Base-by-base conservation (phyloP, 2,888 invertebrate species). In the Mesorhabditis spiculigera region DNA sequence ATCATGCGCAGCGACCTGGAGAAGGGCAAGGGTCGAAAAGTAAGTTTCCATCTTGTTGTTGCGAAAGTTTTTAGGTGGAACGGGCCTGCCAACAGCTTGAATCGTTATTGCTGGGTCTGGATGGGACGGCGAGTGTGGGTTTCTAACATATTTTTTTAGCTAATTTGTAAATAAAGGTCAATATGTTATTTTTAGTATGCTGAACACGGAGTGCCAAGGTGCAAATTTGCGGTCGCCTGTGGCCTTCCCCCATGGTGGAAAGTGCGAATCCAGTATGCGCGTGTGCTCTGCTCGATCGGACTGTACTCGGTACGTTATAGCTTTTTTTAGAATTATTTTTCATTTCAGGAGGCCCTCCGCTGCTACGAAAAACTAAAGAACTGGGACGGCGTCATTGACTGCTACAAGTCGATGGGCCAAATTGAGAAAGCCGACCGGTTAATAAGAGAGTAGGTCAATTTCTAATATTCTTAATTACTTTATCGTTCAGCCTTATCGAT, bases 361-460 rank as follows among this genome's bases (percentile, higher is more conserved):
- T 84, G 88, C 41, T 88, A 85, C 77, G 86, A 87, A 70, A 76
- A 82, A 45, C 77, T 95, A 43, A 90, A 93, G 79, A 88, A 92
- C 43, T 98, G 96, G 95, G 93, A 95, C 82, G 92, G 94, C 76
- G 93, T 94, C 44, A 93, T 98, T 69, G 90, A 91, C 3, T 97
- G 97, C 87, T 96, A 96, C 86, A 92, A 92, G 62, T 88, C 91
- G 74, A 87, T 96, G 73, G 91, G 93, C 79, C 88, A 94, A 78
- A 89, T 91, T 58, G 93, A 95, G 83, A 93, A 92, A 90, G 95
- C 96, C 5, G 62, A 62, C 43, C 41, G 13, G 45, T 28, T 45
- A 28, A 10, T 67, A 13, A 13, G 43, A 50, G 50, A 50, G 16
- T 50, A 0, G 4, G n/a, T n/a, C n/a, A n/a, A n/a, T n/a, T n/a